Evolutionary conservation across 2,113 vertebrate genomes (phyloP).

Genomic region (Diphyllodes magnificus): DNA sequence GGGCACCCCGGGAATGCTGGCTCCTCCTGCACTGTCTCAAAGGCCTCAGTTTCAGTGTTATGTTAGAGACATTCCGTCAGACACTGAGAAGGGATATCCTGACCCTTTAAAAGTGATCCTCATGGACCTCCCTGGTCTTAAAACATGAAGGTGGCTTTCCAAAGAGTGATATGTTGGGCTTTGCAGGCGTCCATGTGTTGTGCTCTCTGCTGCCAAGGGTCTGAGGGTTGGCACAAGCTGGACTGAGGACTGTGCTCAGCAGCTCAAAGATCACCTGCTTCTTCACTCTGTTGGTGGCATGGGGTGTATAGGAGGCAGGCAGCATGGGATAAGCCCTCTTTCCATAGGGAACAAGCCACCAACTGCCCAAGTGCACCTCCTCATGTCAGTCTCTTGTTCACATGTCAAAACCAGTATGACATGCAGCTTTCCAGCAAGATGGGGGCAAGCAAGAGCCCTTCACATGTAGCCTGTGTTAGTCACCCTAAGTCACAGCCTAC

Average conservation of each 20-base stretch:
- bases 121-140: neutral
- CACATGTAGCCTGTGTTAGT: neutral
- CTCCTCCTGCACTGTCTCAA: neutral
- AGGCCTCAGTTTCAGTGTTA: neutral
- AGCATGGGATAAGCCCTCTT: neutral
- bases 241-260: neutral
- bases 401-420: neutral
- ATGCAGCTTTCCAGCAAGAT: neutral
- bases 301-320: neutral
- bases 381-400: accelerated
- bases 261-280: neutral
- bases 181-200: accelerated
- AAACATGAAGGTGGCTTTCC: neutral
- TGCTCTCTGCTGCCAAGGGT: neutral
- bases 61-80: neutral
- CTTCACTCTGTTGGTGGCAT: neutral
- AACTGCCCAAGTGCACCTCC: neutral
- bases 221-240: neutral
- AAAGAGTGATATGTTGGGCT: accelerated
- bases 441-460: neutral
- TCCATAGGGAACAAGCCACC: accelerated
- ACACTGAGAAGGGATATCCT: neutral
- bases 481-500: neutral
- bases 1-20: neutral
- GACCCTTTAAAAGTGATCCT: neutral